Evolutionary conservation across 2,888 invertebrate genomes (phyloP).

Genomic region (Lepidocyrtoides sp.): DNA sequence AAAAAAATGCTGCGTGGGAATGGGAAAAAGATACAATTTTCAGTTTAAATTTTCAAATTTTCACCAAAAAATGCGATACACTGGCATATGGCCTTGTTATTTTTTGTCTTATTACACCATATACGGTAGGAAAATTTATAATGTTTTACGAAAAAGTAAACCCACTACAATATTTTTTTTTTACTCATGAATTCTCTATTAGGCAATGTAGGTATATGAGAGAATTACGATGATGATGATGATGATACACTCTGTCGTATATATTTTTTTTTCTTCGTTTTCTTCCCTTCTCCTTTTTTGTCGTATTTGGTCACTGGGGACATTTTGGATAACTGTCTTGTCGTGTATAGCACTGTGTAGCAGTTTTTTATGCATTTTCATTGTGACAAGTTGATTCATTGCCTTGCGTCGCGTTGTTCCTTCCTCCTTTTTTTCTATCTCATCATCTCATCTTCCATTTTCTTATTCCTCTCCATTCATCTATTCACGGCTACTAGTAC

Average conservation of each 20-base stretch:
- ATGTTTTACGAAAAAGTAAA: neutral
- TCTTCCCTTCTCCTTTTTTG: slow-evolving; percentile 13
- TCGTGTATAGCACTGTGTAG: slow-evolving; percentile 45
- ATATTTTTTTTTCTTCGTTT: neutral
- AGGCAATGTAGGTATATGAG: neutral
- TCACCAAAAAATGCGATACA: neutral
- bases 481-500: neutral
- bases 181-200: slow-evolving; percentile 57
- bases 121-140: slow-evolving; percentile 40
- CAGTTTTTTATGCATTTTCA: slow-evolving; percentile 54
- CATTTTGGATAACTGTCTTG: slow-evolving; percentile 82
- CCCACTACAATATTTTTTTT: neutral
- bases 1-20: slow-evolving; percentile 7
- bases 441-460: slow-evolving; percentile 62
- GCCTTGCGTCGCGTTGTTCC: slow-evolving; percentile 69
- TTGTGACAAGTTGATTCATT: slow-evolving; percentile 85
- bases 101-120: slow-evolving; percentile 23
- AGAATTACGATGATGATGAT: too few species aligned
- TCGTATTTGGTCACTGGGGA: slow-evolving; percentile 84
- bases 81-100: neutral
- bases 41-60: slow-evolving; percentile 40
- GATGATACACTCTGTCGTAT: neutral
- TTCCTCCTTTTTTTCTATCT: slow-evolving; percentile 49
- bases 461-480: slow-evolving; percentile 78
- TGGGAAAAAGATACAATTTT: neutral